Percentiles rank a stretch among this genome's conserved stretches.
phyloP scores from a whole-genome alignment of 1,140 invertebrate genomes.

The Drosophila kepulauana region DNA sequence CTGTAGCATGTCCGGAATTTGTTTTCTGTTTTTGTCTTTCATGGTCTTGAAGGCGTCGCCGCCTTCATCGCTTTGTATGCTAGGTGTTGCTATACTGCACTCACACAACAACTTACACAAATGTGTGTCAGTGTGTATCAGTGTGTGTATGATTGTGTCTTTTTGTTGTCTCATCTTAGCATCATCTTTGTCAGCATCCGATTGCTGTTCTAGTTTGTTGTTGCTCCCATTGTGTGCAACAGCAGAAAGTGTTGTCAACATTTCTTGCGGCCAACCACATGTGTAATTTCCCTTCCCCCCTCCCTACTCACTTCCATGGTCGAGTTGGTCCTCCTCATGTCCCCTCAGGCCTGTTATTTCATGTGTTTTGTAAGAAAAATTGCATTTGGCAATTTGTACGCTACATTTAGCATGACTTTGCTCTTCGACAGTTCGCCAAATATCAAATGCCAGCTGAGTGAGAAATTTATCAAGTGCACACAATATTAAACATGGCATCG shows the following conservation, averaged over 20 bases:
- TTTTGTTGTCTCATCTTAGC: constrained; percentile 1
- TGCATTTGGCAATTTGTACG: constrained; percentile 62
- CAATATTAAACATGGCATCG: constrained; percentile 1
- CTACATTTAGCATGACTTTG: constrained; percentile 48
- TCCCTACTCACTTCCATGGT: neutral
- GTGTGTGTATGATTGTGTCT: constrained; percentile 26
- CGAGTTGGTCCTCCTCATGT: constrained; percentile 8
- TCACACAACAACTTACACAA: neutral
- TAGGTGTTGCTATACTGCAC: constrained; percentile 30
- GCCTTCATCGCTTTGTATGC: constrained; percentile 8
- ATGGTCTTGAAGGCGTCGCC: neutral
- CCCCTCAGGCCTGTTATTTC: neutral
- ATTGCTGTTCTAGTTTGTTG: constrained; percentile 60
- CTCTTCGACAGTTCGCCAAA: constrained; percentile 1
- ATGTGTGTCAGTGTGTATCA: constrained; percentile 46
- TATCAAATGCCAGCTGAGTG: constrained; percentile 6
- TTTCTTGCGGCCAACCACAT: constrained; percentile 56
- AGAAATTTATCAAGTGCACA: neutral
- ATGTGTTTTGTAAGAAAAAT: constrained; percentile 39
- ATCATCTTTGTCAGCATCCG: constrained; percentile 37
- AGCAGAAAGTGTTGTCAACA: constrained; percentile 74
- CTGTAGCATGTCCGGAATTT: constrained; percentile 61
- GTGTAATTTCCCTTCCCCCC: constrained; percentile 2
- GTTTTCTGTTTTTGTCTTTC: constrained; percentile 35
- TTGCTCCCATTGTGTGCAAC: constrained; percentile 60